Evolutionary conservation across 37 sponge, comb jelly and placozoan species (phyloP).

Genomic region (Axinella damicornis): DNA sequence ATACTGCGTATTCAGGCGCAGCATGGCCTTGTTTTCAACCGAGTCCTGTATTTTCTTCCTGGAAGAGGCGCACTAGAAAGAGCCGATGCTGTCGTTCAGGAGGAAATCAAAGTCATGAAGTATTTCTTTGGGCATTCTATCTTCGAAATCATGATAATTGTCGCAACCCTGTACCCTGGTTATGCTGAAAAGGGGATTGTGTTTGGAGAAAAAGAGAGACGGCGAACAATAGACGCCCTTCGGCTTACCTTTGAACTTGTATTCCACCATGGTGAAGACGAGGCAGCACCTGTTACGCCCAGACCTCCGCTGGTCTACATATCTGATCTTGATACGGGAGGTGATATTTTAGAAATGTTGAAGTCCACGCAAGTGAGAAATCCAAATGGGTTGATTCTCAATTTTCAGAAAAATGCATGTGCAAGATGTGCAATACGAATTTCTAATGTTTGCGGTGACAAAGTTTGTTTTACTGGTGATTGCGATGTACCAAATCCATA

Average conservation of each 20-base stretch:
- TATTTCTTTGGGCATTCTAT: conserved; percentile 23
- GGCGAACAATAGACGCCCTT: no score
- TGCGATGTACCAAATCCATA: conserved; percentile 1
- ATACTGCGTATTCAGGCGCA: conserved; percentile 5
- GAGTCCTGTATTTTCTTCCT: conserved; percentile 32
- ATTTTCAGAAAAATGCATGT: neutral
- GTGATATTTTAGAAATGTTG: no score
- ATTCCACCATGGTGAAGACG: no score
- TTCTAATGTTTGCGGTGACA: no score
- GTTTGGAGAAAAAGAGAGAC: no score
- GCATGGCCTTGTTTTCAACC: neutral
- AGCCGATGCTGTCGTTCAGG: neutral
- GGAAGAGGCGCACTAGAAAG: neutral
- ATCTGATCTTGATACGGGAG: no score
- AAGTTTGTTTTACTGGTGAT: no score
- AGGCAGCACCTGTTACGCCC: no score
- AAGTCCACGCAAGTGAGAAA: neutral
- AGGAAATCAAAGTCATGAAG: conserved; percentile 1
- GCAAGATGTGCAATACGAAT: no score
- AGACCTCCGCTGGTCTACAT: no score
- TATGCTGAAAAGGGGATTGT: no score
- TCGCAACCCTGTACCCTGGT: neutral
- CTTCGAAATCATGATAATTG: conserved; percentile 36
- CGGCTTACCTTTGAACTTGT: no score
- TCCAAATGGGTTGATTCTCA: neutral